Conservation (phyloP, 2,888 invertebrate species). For the Oxytorus armatus region DNA sequence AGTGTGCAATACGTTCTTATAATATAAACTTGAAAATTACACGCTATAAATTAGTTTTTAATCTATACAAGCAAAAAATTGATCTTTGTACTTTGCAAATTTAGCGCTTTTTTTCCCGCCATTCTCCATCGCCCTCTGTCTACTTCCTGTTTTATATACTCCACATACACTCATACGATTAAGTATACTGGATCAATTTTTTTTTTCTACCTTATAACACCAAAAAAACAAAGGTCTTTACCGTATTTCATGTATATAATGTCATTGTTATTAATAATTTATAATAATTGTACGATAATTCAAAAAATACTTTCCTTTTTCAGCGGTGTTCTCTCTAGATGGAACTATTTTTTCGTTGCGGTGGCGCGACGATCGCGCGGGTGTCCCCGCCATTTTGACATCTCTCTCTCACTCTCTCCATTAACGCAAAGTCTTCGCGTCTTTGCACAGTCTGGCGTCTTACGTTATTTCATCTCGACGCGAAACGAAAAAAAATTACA, state of each 20-base stretch:
- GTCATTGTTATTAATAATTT: too few species aligned
- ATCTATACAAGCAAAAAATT: too few species aligned
- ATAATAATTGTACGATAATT: too few species aligned
- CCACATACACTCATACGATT: too few species aligned
- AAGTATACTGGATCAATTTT: too few species aligned
- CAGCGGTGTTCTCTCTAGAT: not conserved
- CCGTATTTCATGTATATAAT: too few species aligned
- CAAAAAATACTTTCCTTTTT: not conserved
- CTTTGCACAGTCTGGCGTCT: conserved; percentile 38
- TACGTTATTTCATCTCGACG: not conserved
- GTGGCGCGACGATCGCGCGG: conserved; percentile 34
- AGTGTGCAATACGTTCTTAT: too few species aligned
- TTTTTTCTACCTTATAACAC: too few species aligned
- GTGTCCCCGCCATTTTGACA: conserved; percentile 72
- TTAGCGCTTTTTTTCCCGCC: not conserved
- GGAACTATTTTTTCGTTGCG: conserved; percentile 24
- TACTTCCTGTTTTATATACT: not conserved
- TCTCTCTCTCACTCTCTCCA: conserved; percentile 63
- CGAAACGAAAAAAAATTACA: conserved; percentile 15
- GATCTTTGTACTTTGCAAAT: not conserved
- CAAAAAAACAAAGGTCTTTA: too few species aligned
- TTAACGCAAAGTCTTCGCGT: conserved; percentile 30
- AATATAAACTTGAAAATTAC: too few species aligned
- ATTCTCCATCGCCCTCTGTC: too few species aligned
- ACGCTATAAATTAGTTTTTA: too few species aligned